phyloP scores from a whole-genome alignment of 2,888 invertebrate species.

The Tanypteryx hageni region DNA sequence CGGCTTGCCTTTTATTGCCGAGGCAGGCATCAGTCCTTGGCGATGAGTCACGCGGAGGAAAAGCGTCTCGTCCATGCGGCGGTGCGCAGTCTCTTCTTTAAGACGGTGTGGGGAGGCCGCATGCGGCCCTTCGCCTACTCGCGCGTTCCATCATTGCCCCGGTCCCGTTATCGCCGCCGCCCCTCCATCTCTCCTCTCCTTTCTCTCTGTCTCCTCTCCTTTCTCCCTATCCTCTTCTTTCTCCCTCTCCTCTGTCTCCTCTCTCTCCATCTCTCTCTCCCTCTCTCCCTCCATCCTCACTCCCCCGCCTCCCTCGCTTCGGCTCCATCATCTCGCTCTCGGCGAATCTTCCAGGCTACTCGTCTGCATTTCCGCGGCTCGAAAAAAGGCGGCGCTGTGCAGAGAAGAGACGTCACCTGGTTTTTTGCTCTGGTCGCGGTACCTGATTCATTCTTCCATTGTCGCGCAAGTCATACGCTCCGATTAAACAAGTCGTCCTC shows the following conservation, averaged over 20 bases:
- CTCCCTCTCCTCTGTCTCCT: not conserved
- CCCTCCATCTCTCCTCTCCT: not conserved
- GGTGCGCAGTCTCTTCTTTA: too few relatives aligned
- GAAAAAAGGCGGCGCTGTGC: not conserved
- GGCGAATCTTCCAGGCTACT: not conserved
- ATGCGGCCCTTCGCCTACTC: too few relatives aligned
- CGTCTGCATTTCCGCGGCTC: not conserved
- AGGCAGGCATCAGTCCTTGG: too few relatives aligned
- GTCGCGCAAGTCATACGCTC: not conserved
- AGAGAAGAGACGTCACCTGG: not conserved
- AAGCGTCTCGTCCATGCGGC: too few relatives aligned
- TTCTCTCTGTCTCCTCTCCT: not conserved
- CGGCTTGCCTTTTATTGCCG: too few relatives aligned
- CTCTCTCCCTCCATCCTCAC: not conserved
- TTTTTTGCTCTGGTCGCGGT: too few relatives aligned
- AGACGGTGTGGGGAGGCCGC: too few relatives aligned
- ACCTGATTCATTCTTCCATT: conserved; percentile 11
- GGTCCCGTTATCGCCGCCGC: too few relatives aligned
- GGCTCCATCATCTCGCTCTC: not conserved
- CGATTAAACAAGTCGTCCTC: not conserved
- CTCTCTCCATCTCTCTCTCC: not conserved
- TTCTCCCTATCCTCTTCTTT: not conserved
- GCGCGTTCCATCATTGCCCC: too few relatives aligned
- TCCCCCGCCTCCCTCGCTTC: not conserved
- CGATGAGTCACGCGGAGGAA: too few relatives aligned